Conservation (phyloP, 1,140 invertebrate genomes). For the Steinernema khuongi region DNA sequence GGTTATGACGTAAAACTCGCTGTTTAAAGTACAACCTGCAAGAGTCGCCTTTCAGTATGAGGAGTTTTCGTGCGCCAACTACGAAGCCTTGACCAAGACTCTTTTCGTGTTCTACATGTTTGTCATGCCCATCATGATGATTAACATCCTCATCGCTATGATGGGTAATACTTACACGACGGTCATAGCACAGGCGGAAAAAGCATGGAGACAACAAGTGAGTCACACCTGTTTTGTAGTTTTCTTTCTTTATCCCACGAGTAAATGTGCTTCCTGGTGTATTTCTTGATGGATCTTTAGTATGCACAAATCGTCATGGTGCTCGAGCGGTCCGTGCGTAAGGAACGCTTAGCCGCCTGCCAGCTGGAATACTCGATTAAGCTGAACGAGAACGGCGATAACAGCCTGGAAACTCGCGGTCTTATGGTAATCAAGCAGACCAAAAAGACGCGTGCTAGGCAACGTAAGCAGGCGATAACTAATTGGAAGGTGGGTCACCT, state of each 20-base stretch:
- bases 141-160: constrained; percentile 65
- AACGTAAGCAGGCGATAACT: constrained; percentile 85
- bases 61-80: constrained; percentile 78
- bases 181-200: constrained; percentile 93
- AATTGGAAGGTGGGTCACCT: constrained; percentile 82
- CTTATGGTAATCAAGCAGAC: constrained; percentile 97
- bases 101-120: constrained; percentile 96
- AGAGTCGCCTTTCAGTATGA: constrained; percentile 71
- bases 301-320: constrained; percentile 98
- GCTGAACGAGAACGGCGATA: constrained; percentile 70
- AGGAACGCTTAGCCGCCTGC: constrained; percentile 78
- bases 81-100: constrained; percentile 81
- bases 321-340: constrained; percentile 81
- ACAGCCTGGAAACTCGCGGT: constrained; percentile 65
- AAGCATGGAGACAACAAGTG: constrained; percentile 96
- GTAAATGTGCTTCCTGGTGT: constrained; percentile 18
- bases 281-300: constrained; percentile 61
- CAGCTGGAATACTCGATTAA: constrained; percentile 91
- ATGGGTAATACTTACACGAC: constrained; percentile 65
- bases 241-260: background rate
- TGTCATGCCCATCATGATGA: constrained; percentile 80
- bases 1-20: constrained; percentile 81
- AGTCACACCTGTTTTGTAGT: constrained; percentile 26
- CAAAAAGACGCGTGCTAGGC: constrained; percentile 86
- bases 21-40: background rate